A percentile compares a stretch with the other conserved stretches of the same genome.
phyloP scores from a whole-genome alignment of 2,113 vertebrate genomes.

The Cyanoramphus novaezelandiae region DNA sequence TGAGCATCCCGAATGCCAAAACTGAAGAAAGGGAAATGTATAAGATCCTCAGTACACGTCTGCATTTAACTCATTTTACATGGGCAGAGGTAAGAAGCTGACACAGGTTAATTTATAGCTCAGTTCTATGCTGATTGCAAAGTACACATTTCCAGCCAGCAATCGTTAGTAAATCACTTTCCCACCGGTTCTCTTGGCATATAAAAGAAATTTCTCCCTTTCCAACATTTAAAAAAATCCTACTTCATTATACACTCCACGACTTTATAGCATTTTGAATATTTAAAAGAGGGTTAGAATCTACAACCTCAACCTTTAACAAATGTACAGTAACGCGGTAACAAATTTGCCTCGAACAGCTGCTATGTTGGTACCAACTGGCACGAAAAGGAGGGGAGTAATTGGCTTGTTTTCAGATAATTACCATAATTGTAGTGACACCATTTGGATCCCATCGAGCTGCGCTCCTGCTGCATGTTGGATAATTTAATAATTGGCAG shows the following conservation, averaged over 20 bases:
- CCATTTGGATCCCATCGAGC: slow-evolving; percentile 64
- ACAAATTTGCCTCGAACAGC: slow-evolving; percentile 61
- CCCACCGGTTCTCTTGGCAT: slow-evolving; percentile 21
- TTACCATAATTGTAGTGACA: slow-evolving; percentile 69
- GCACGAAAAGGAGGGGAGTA: slow-evolving; percentile 45
- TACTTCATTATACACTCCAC: slow-evolving; percentile 9
- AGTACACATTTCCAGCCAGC: slow-evolving; percentile 43
- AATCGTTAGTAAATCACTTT: slow-evolving; percentile 48
- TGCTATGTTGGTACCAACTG: slow-evolving; percentile 66
- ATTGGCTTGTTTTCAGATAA: slow-evolving; percentile 71
- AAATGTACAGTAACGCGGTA: slow-evolving; percentile 46
- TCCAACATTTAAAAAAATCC: slow-evolving; percentile 50
- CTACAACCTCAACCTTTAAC: slow-evolving; percentile 63
- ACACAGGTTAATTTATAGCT: slow-evolving; percentile 48
- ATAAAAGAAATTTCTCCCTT: slow-evolving; percentile 44
- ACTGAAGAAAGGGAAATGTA: neutral
- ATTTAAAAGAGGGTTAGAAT: slow-evolving; percentile 59
- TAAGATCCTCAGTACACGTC: neutral
- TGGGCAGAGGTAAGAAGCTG: slow-evolving; percentile 1
- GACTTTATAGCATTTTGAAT: slow-evolving; percentile 60
- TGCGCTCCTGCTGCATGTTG: slow-evolving; percentile 47
- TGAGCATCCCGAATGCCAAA: neutral
- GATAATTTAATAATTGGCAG: slow-evolving; percentile 63
- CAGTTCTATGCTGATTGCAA: slow-evolving; percentile 25
- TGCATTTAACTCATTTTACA: neutral